These are phyloP conservation scores for Bombus confusus DNA, from an alignment of 1,140 invertebrate species.

Conservation along the genomic window DNA sequence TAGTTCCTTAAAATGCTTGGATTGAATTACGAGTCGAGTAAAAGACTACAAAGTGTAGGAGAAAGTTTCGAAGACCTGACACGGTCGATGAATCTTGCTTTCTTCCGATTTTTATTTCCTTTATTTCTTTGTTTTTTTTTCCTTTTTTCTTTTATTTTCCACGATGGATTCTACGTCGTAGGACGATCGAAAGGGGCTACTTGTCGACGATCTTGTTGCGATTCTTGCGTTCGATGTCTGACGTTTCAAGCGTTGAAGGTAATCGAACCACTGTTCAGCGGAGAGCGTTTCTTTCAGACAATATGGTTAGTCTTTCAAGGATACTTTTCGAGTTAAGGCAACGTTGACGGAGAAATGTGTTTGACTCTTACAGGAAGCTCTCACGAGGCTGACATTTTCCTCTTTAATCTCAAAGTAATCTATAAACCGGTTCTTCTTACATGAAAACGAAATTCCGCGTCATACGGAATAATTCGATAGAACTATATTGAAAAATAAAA, in stretches of 20 bases:
- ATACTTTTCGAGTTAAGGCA: not conserved
- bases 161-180: no score
- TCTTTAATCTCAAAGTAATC: no score
- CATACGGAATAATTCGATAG: not conserved
- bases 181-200: slow-evolving; percentile 18
- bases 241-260: not conserved
- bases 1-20: slow-evolving; percentile 54
- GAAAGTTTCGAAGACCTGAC: slow-evolving; percentile 18
- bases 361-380: not conserved
- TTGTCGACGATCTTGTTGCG: slow-evolving; percentile 29
- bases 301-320: not conserved
- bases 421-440: not conserved
- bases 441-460: not conserved
- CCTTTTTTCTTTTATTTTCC: no score
- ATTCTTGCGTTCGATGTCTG: not conserved
- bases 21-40: slow-evolving; percentile 41
- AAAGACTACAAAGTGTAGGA: slow-evolving; percentile 23
- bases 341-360: not conserved
- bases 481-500: no score
- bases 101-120: not conserved
- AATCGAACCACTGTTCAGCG: not conserved
- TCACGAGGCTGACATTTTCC: not conserved
- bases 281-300: not conserved
- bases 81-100: not conserved
- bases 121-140: not conserved